Percentiles rank a stretch among this genome's conserved stretches.
Conservation (phyloP, 2,113 vertebrate species). For the Protobothrops flavoviridis region DNA sequence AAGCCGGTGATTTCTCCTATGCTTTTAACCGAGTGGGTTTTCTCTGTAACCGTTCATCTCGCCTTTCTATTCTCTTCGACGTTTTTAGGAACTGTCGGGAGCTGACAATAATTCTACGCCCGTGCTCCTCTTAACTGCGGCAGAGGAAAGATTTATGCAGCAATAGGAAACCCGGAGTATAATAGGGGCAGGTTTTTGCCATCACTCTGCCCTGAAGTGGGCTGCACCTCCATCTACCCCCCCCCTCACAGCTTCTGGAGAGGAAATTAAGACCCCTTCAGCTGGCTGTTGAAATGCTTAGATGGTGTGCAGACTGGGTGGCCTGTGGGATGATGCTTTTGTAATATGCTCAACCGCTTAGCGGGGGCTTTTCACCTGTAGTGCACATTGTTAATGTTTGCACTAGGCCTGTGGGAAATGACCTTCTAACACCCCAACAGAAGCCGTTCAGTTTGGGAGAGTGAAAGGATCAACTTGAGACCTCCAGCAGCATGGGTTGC, state of each 20-base stretch:
- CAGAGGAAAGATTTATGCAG: slow-evolving; percentile 45
- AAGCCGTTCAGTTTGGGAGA: not conserved
- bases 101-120: not conserved
- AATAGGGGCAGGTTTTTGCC: not conserved
- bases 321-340: slow-evolving; percentile 51
- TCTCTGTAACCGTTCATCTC: not conserved
- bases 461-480: not conserved
- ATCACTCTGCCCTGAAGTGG: slow-evolving; percentile 14
- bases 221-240: not conserved
- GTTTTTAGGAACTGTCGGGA: not conserved
- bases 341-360: slow-evolving; percentile 71
- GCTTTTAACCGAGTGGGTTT: not conserved
- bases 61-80: rapidly evolving
- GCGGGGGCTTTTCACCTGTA: slow-evolving; percentile 65
- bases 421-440: slow-evolving; percentile 9
- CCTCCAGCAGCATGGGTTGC: not conserved
- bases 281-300: slow-evolving; percentile 37
- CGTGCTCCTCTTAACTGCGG: rapidly evolving
- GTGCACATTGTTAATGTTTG: slow-evolving; percentile 58
- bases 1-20: not conserved
- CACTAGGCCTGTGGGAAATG: slow-evolving; percentile 57
- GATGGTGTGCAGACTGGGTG: slow-evolving; percentile 3
- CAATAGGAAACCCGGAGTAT: slow-evolving; percentile 48
- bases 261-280: slow-evolving; percentile 13
- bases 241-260: not conserved